Evolutionary conservation across 2,113 vertebrate species (phyloP).

Genomic region (Psophia crepitans): DNA sequence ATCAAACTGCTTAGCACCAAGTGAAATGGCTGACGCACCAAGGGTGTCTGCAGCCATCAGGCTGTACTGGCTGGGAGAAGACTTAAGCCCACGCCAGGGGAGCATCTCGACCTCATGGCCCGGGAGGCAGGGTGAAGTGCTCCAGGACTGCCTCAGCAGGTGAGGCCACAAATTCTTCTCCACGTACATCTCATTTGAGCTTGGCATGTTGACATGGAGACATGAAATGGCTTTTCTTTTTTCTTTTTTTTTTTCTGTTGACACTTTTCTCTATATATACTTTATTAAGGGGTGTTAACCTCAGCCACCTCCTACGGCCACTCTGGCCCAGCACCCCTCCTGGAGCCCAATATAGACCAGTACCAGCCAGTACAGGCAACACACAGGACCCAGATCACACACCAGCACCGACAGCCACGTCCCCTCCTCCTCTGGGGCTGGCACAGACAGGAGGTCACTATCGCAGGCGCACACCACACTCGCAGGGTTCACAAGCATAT

Average conservation of each 20-base stretch:
- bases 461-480: accelerated
- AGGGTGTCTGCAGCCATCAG: neutral
- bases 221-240: too few species aligned
- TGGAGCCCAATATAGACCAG: neutral
- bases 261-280: neutral
- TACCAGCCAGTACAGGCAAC: neutral
- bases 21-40: neutral
- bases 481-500: neutral
- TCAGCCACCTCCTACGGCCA: neutral
- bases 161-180: neutral
- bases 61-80: neutral
- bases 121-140: neutral
- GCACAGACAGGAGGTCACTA: neutral
- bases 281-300: neutral
- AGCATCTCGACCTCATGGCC: neutral
- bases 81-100: neutral
- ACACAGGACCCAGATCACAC: too few species aligned
- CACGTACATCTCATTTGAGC: neutral
- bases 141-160: neutral
- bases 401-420: neutral
- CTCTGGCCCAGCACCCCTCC: neutral
- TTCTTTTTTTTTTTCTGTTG: neutral
- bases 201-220: neutral
- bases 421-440: neutral
- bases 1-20: neutral